Evolutionary conservation across 2,797 vertebrate genomes (phyloP).

Genomic region (Aselliscus stoliczkanus): DNA sequence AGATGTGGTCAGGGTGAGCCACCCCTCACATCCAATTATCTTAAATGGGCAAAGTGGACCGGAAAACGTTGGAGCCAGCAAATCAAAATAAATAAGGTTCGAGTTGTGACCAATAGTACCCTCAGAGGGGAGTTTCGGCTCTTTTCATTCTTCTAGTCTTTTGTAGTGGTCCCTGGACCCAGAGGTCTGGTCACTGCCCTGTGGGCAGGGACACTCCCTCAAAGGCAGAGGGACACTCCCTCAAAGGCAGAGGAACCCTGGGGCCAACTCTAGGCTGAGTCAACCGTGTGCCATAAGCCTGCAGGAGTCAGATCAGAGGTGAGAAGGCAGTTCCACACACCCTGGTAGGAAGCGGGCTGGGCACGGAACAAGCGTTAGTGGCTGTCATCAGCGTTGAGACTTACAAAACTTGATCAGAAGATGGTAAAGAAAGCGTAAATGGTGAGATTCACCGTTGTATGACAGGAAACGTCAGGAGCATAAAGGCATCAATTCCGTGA

Average conservation of each 20-base stretch:
- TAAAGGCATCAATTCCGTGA: not conserved
- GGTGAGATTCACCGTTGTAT: too few species aligned
- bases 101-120: not conserved
- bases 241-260: not conserved
- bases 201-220: not conserved
- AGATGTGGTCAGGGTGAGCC: slow-evolving; percentile 51
- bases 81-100: slow-evolving; percentile 43
- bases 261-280: not conserved
- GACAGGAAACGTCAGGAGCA: not conserved
- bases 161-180: slow-evolving; percentile 27
- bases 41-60: slow-evolving; percentile 42
- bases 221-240: not conserved
- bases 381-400: not conserved
- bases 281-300: not conserved
- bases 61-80: slow-evolving; percentile 26
- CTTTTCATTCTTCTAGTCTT: not conserved
- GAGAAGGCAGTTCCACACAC: too few species aligned
- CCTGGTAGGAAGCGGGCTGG: not conserved
- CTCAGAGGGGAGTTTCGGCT: not conserved
- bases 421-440: not conserved
- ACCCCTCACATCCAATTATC: slow-evolving; percentile 41
- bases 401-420: not conserved
- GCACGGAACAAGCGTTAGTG: not conserved
- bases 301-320: accelerated
- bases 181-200: not conserved